A percentile compares a stretch with the other conserved stretches of the same genome.
These are phyloP conservation scores for Dromococcyx pavoninus DNA, from an alignment of 2,797 vertebrate species.

Conservation along the genomic window DNA sequence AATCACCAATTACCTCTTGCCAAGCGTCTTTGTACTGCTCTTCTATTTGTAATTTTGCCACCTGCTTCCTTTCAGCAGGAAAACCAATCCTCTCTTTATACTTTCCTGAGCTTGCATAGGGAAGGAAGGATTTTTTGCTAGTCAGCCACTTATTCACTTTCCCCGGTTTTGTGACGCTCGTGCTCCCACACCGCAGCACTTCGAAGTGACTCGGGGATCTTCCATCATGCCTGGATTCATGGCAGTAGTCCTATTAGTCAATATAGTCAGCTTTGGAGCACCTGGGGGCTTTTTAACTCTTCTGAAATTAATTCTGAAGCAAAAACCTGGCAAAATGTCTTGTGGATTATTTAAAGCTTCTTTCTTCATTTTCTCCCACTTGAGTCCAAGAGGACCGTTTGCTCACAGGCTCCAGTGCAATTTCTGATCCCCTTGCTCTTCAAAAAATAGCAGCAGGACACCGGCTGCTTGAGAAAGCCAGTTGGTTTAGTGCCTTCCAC, in stretches of 20 bases:
- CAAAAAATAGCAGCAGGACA: neutral
- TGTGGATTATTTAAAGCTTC: neutral
- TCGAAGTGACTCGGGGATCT: accelerated
- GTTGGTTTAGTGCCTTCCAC: neutral
- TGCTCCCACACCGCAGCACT: accelerated
- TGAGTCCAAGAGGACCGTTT: neutral
- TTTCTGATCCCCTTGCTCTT: neutral
- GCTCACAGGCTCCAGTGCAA: neutral
- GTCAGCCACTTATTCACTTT: accelerated
- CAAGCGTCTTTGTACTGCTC: neutral
- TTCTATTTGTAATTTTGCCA: neutral
- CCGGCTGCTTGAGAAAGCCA: too few species aligned
- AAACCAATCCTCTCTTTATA: accelerated
- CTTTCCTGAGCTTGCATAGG: neutral
- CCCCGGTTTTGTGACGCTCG: accelerated
- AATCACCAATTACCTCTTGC: neutral
- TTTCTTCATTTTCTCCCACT: neutral
- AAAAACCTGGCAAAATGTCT: neutral
- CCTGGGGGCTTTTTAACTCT: neutral
- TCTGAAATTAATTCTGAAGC: neutral
- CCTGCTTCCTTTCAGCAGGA: neutral
- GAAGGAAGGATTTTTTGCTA: neutral
- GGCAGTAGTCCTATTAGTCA: neutral
- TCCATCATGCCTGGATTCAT: neutral
- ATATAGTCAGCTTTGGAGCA: neutral